Base-by-base conservation (phyloP, 2,888 invertebrate genomes). In the Polymixis flavicincta region DNA sequence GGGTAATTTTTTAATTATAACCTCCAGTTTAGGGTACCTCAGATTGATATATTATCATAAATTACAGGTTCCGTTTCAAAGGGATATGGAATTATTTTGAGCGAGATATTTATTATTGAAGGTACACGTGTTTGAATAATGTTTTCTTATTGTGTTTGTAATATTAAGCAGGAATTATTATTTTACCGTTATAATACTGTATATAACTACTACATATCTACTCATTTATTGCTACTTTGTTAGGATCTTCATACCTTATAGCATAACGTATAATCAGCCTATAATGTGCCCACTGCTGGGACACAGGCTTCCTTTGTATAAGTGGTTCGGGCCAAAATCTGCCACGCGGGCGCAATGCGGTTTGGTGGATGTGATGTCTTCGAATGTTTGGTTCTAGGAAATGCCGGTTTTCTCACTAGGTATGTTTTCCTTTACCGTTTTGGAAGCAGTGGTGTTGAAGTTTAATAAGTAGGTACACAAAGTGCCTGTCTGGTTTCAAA, bases 1-100 rank as follows among this genome's bases (percentile, higher is more conserved):
- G 91, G 94, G 92, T 93, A 92, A 93, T 92, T 89, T 91, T 91
- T 93, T 93, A 93, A 94, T 93, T 91, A 91, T 84, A 88, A 89
- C 86, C 86, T 87, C 73, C 79, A 80, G 80, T 87, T 87, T 89
- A 86, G 87, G 84, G 84, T 87, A 84, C 81, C 76, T 81, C 78
- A 77, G 80, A 89, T 91, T 93, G 93, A 93, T 94, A 90, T 92
- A 93, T 93, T 91, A 90, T 89, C 89, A 81, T 88, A 92, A 93
- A 94, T 94, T 91, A 87, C 87, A 90, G 90, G 90, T 86, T 91
- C 67, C 76, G 85, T 84, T 87, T 79, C 76, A 78, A 81, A 82
- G 78, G 83, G 84, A 82, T 85, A 72, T 73, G 75, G 72, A 73
- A 81, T 80, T 79, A 69, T 72, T 72, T 48, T 76, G 37, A 45